Evolutionary conservation across 2,888 invertebrate genomes (phyloP), one percentile per base, ranked within the genome.

Genomic region (Agrotis puta): DNA sequence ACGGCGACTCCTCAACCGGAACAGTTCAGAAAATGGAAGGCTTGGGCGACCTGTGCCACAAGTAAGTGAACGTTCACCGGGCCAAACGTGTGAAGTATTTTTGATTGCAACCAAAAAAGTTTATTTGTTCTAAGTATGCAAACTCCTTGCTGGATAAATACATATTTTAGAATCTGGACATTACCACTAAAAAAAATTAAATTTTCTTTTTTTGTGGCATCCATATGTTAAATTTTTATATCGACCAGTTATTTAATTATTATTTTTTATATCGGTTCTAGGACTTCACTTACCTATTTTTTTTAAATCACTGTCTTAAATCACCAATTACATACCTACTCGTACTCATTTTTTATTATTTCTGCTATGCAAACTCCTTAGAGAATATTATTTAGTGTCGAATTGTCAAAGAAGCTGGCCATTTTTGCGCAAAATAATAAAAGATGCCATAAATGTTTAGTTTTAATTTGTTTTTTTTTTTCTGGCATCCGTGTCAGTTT

Each of bases 1-100:
- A 99, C 84, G 98, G 98, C 1, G 99, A 99, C 91, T 98, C 98
- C 2, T 98, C 98, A 0, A 98, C 98, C 0, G 98, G 99, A 0
- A 97, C 98, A 16, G 94, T 98, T 70, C 99, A 99, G 90, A 97
- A 97, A 7, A 88, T 99, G 27, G 96, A 97, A 71, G 98, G 98
- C 0, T 94, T 99, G 45, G 98, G 98, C 2, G 96, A 97, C 9
- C 92, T 98, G 43, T 98, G 99, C 91, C 97, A 98, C 85, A 97
- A 97, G 97, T 98, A 96, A 79, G 88, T 86, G 14, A 56, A 24
- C 1, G 1, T 27, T 45, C 16, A 64, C 16, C 2, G 11, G 5
- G 16, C n/a, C n/a, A n/a, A n/a, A n/a, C n/a, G n/a, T n/a, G n/a
- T n/a, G n/a, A n/a, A n/a, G n/a, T n/a, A n/a, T n/a, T n/a, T n/a